Conservation (phyloP, 2,113 vertebrate genomes). For the Amblyornis subalaris region DNA sequence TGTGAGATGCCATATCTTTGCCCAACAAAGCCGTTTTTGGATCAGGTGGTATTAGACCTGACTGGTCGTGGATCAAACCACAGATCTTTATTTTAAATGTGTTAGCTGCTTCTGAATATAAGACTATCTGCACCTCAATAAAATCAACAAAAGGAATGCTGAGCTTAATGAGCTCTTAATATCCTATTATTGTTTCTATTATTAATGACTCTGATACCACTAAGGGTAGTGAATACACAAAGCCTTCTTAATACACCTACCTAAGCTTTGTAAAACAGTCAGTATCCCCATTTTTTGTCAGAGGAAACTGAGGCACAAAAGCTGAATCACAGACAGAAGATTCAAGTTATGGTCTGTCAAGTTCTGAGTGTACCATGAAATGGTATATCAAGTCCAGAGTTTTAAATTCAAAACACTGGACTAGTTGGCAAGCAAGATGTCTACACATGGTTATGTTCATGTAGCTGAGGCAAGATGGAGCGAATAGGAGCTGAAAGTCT, state of each 20-base stretch:
- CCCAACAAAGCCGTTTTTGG: accelerated
- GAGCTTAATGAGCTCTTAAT: not conserved
- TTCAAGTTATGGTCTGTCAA: not conserved
- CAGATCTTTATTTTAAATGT: not conserved
- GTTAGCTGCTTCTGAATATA: not conserved
- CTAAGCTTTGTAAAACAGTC: not conserved
- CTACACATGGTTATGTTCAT: not conserved
- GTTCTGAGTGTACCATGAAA: not conserved
- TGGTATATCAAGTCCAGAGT: not conserved
- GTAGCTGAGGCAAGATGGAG: not conserved
- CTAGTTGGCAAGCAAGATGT: not conserved
- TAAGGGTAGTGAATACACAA: not conserved
- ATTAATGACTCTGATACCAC: not conserved
- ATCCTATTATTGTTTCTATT: not conserved
- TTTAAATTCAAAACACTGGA: not conserved
- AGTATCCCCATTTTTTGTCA: not conserved
- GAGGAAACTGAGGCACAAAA: not conserved
- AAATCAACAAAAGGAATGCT: not conserved
- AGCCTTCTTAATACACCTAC: not conserved
- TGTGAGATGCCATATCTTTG: not conserved
- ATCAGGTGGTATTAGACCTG: not conserved
- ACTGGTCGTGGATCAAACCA: not conserved
- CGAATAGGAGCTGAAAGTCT: not conserved
- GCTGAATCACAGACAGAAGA: not conserved
- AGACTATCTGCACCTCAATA: not conserved